phyloP scores from a whole-genome alignment of 2,113 vertebrate species.

The Buteo buteo region DNA sequence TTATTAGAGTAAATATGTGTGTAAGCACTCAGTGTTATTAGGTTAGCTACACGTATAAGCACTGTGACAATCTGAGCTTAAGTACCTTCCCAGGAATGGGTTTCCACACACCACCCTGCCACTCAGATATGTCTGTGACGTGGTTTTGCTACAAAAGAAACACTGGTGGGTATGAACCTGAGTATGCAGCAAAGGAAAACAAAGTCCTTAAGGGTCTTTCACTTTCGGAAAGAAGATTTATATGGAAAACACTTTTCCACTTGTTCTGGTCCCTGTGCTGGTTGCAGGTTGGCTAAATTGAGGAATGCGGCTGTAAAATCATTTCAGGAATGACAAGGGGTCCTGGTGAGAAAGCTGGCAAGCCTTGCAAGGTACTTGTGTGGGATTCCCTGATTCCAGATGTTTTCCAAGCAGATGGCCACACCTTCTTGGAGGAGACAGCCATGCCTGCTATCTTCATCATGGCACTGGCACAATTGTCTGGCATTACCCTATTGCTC shows the following conservation, averaged over 20 bases:
- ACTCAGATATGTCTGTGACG: accelerated
- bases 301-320: neutral
- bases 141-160: neutral
- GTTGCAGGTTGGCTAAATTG: neutral
- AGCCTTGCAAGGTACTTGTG: neutral
- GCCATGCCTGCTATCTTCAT: neutral
- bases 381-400: neutral
- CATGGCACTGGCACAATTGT: neutral
- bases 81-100: neutral
- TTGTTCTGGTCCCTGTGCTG: neutral
- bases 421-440: neutral
- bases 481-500: neutral
- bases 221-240: neutral
- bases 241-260: neutral
- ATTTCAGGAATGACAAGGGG: neutral
- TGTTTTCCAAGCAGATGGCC: neutral
- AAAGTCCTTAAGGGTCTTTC: neutral
- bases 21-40: neutral
- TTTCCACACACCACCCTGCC: neutral
- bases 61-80: neutral
- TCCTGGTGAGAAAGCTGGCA: neutral
- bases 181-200: neutral
- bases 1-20: neutral
- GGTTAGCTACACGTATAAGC: accelerated
- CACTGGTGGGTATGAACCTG: neutral